Percentiles rank a stretch among this genome's conserved stretches.
Evolutionary conservation across 2,113 vertebrate genomes (phyloP).

Genomic region (Takifugu bimaculatus): DNA sequence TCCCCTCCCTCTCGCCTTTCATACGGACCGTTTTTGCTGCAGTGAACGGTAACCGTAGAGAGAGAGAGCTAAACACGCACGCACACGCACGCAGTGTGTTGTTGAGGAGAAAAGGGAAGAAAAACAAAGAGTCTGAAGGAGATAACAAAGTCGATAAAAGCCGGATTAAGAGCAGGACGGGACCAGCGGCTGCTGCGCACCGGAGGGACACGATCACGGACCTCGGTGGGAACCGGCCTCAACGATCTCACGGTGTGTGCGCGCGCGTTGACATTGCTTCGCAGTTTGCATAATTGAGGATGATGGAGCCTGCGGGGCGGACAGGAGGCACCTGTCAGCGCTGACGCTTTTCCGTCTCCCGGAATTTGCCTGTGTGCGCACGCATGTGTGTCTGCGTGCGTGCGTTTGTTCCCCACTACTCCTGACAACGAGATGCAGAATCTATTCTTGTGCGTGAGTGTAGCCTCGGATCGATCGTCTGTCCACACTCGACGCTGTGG

Average conservation of each 20-base stretch:
- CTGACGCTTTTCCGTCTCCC: constrained; percentile 50
- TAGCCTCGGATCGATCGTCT: too few species aligned
- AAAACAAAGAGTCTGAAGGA: constrained; percentile 22
- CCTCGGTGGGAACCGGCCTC: constrained; percentile 42
- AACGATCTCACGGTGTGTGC: constrained; percentile 38
- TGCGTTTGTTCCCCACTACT: constrained; percentile 7
- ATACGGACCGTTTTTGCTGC: constrained; percentile 81
- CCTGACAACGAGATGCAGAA: background rate
- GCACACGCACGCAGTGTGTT: background rate
- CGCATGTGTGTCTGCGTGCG: constrained; percentile 5
- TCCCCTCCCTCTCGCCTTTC: constrained; percentile 54
- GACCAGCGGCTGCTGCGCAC: constrained; percentile 38
- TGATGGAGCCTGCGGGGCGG: constrained; percentile 30
- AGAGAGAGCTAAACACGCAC: constrained; percentile 22
- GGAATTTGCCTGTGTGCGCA: constrained; percentile 46
- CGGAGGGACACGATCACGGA: constrained; percentile 35
- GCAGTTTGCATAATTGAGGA: constrained; percentile 35
- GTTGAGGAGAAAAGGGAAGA: constrained; percentile 38
- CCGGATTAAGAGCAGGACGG: constrained; percentile 37
- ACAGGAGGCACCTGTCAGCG: constrained; percentile 62
- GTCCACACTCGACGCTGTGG: too few species aligned
- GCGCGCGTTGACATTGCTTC: constrained; percentile 14
- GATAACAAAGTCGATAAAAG: constrained; percentile 51
- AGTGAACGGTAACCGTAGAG: constrained; percentile 76
- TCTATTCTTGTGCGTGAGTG: background rate